Percentiles rank a stretch among this genome's conserved stretches.
These are phyloP conservation scores for Lycia hirtaria DNA, from an alignment of 2,888 invertebrate genomes.

Conservation along the genomic window DNA sequence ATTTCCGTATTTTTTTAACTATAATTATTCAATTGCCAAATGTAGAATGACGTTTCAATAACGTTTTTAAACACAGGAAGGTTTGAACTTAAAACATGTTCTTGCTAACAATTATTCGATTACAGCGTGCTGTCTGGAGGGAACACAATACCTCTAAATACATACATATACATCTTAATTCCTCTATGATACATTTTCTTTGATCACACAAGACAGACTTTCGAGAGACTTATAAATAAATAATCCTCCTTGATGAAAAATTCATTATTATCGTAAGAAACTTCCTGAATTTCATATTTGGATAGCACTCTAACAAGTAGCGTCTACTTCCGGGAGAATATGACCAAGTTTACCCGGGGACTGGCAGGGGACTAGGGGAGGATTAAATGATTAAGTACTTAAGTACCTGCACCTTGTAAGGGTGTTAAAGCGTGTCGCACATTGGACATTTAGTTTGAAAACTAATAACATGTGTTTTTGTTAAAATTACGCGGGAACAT, in stretches of 20 bases:
- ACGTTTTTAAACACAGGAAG: too few species aligned
- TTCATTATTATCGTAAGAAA: slow-evolving; percentile 31
- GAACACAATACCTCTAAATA: neutral
- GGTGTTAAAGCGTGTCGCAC: slow-evolving; percentile 9
- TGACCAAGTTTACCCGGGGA: slow-evolving; percentile 18
- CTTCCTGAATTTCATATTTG: slow-evolving; percentile 27
- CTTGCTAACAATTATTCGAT: too few species aligned
- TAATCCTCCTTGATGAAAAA: slow-evolving; percentile 36
- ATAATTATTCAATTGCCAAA: too few species aligned
- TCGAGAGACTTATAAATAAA: slow-evolving; percentile 38
- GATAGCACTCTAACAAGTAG: slow-evolving; percentile 25
- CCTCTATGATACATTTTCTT: slow-evolving; percentile 3
- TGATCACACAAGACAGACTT: slow-evolving; percentile 18
- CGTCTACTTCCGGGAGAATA: slow-evolving; percentile 17
- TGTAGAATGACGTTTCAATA: too few species aligned
- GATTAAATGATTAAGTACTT: slow-evolving; percentile 31
- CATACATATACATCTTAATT: neutral
- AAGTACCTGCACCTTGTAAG: too few species aligned
- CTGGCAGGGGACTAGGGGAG: slow-evolving; percentile 1
- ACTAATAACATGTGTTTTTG: too few species aligned
- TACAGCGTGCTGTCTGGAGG: too few species aligned
- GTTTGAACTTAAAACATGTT: too few species aligned
- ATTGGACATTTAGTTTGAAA: slow-evolving; percentile 6
- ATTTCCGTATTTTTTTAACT: too few species aligned
- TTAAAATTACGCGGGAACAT: too few species aligned